Evolutionary conservation across 1,140 invertebrate species (phyloP), one percentile per base, ranked within the genome.

Genomic region (Zaprionus tsacasi): DNA sequence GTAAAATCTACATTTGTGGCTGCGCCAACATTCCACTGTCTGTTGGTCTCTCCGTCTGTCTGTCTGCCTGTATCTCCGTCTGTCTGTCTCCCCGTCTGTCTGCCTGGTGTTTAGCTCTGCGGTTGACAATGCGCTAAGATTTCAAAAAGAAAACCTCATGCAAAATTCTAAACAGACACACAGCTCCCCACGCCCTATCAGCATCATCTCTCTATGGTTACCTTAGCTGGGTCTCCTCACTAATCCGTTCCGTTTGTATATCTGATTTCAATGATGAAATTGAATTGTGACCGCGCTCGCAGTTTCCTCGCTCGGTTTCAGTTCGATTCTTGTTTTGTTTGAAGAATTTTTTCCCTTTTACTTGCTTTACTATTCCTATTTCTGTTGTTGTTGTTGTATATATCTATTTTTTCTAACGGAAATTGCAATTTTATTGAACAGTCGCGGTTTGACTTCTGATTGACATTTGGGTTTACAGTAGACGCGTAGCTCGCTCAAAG

Each of bases 261-360:
- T 87, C 83, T 61, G 83, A 80, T 87, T 87, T 87, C 83, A 89
- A 74, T 81, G 78, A 43, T 88, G 68, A 88, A 87, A 83, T 88
- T 82, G 80, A 83, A 72, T 88, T 87, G 67, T 76, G 71, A 52
- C 60, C 71, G 48, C 50, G 21, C 21, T 21, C 21, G 21, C 78
- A 48, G 66, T 59, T 71, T 69, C 75, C 78, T 43, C n/a, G 40
- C 40, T 15, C n/a, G n/a, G n/a, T 45, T 87, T 79, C 68, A 70
- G 71, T 66, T 78, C 64, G 57, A 33, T 45, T 60, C 35, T 63
- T 43, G 63, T 58, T 30, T 6, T 25, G 5, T 38, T 50, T 69
- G 61, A 57, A 70, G 54, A 65, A 75, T 57, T 63, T 63, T 50
- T n/a, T 48, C 52, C 25, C 43, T 40, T 58, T 70, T 61, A 40